Evolutionary conservation across 1,140 invertebrate species (phyloP), one percentile per base, ranked within the genome.

Genomic region (Argopecten irradians): DNA sequence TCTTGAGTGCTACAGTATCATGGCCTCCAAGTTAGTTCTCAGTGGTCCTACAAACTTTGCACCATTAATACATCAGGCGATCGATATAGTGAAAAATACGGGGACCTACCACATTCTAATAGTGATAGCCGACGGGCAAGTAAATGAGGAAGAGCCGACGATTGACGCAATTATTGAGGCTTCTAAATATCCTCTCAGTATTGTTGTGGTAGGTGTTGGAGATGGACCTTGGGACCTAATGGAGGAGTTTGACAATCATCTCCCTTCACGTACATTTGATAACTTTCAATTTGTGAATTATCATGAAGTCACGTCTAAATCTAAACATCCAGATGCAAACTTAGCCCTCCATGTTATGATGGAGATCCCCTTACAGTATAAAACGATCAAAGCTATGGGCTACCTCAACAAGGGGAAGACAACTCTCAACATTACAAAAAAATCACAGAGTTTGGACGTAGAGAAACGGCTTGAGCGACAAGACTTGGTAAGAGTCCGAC

Each of bases 231-330:
- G 96, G 96, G 95, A 96, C 83, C 94, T 94, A 82, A 96, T 96
- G 96, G 94, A 96, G 55, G 95, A 96, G 46, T 96, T 96, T 91
- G 96, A 96, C 89, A 95, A 96, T 91, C 93, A 93, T 22, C 92
- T 96, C 32, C 96, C 96, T 0, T 95, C 95, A 90, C 88, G 96
- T 86, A 93, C 95, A 39, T 96, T 96, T 94, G 96, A 96, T 91
- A 96, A 96, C 91, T 96, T 96, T 92, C 96, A 96, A 90, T 96
- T 96, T 92, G 96, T 96, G 33, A 95, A 96, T 88, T 96, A 96
- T 91, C 95, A 96, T 89, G 88, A 91, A 36, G 94, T 93, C 35
- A 95, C 95, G 19, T 93, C 93, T 34, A 96, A 96, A 91, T 90
- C 92, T n/a, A 95, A 95, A 84, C 95, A 96, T 91, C 95, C 95